A percentile compares a stretch with the other conserved stretches of the same genome.
Evolutionary conservation across 2,797 vertebrate genomes (phyloP).

Genomic region (Crocodylus rhombifer): DNA sequence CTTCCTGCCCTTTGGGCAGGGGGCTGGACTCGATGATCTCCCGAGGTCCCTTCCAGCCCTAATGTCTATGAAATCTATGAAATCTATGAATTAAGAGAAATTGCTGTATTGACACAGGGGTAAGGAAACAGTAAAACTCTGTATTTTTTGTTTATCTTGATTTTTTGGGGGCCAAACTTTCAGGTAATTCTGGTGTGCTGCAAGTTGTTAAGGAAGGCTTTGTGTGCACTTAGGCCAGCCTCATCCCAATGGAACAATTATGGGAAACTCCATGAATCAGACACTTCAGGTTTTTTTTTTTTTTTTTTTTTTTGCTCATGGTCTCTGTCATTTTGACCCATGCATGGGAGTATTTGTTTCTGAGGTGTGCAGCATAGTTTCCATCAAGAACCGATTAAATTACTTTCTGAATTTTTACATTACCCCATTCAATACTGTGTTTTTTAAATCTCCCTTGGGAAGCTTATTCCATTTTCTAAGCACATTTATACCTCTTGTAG

Average conservation of each 20-base stretch:
- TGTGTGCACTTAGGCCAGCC: background rate
- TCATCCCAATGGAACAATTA: background rate
- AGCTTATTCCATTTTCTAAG: slow-evolving; percentile 58
- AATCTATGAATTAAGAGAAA: rapidly evolving
- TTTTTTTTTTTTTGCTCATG: background rate
- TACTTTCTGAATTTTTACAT: slow-evolving; percentile 1
- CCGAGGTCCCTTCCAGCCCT: too few relatives aligned
- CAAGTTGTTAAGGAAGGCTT: background rate
- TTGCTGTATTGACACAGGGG: background rate
- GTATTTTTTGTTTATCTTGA: background rate
- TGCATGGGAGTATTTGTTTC: background rate
- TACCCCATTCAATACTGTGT: slow-evolving; percentile 15
- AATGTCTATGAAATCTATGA: too few relatives aligned
- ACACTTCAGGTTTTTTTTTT: background rate
- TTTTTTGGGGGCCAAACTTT: background rate
- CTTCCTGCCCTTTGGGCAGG: too few relatives aligned
- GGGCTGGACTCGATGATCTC: too few relatives aligned
- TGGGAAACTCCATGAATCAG: background rate
- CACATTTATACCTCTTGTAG: slow-evolving; percentile 45
- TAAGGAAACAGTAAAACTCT: background rate
- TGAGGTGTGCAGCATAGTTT: background rate
- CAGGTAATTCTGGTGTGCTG: background rate
- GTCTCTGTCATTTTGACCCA: background rate
- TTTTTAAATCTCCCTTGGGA: slow-evolving; percentile 48
- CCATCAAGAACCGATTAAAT: background rate